Conservation (phyloP, 2,888 invertebrate species). For the Orgyia antiqua region DNA sequence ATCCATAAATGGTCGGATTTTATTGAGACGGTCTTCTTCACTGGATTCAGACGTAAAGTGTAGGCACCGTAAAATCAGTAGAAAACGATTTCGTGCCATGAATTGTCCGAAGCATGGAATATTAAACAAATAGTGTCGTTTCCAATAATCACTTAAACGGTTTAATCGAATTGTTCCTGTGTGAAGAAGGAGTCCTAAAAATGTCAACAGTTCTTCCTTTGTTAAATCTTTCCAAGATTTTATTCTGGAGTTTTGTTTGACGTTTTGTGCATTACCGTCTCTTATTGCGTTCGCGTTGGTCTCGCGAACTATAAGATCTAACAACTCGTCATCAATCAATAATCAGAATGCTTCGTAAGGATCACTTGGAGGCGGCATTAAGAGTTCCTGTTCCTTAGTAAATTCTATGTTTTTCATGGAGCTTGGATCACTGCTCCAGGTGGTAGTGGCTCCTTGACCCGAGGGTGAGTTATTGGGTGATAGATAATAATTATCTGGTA, state of each 20-base stretch:
- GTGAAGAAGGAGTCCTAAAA: constrained; percentile 42
- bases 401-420: constrained; percentile 8
- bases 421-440: constrained; percentile 4
- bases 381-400: constrained; percentile 12
- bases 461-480: constrained; percentile 9
- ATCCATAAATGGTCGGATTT: constrained; percentile 36
- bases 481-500: constrained; percentile 3
- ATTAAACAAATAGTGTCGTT: constrained; percentile 34
- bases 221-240: constrained; percentile 31
- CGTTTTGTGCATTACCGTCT: constrained; percentile 7
- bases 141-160: constrained; percentile 41
- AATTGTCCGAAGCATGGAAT: constrained; percentile 21
- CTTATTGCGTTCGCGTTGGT: constrained; percentile 11
- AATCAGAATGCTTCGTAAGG: constrained; percentile 22
- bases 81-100: constrained; percentile 26
- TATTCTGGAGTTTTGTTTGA: constrained; percentile 14
- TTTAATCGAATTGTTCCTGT: constrained; percentile 38
- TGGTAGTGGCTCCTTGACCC: constrained; percentile 12
- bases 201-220: constrained; percentile 23
- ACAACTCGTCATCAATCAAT: constrained; percentile 19
- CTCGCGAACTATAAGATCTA: constrained; percentile 18
- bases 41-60: constrained; percentile 30
- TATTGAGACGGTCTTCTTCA: constrained; percentile 25
- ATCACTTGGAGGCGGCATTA: constrained; percentile 15
- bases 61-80: constrained; percentile 27